Conservation (phyloP, 2,888 invertebrate genomes). For the Cephonodes hylas region DNA sequence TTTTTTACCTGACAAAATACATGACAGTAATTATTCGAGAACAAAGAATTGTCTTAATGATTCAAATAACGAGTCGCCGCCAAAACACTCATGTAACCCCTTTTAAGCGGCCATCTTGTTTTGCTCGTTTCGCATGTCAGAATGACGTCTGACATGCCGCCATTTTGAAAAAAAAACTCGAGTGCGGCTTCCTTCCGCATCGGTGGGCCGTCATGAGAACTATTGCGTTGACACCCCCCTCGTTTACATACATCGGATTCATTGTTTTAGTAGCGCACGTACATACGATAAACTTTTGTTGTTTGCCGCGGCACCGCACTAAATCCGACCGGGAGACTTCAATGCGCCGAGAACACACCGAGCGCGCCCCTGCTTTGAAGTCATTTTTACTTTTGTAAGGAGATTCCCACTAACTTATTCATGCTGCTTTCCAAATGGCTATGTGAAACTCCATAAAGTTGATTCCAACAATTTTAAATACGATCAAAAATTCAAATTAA, state of each 20-base stretch:
- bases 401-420: constrained; percentile 21
- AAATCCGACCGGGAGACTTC: constrained; percentile 47
- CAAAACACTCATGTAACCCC: constrained; percentile 53
- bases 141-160: constrained; percentile 73
- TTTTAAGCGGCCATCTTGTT: constrained; percentile 70
- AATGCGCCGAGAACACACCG: constrained; percentile 39
- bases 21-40: constrained; percentile 9
- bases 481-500: background rate
- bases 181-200: constrained; percentile 79
- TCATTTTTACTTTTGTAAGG: constrained; percentile 24
- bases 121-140: constrained; percentile 64
- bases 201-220: constrained; percentile 75
- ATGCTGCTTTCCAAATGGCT: constrained; percentile 22
- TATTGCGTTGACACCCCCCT: constrained; percentile 74
- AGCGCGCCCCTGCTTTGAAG: constrained; percentile 34
- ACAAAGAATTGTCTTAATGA: constrained; percentile 11
- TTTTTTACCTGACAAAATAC: constrained; percentile 2
- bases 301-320: constrained; percentile 53
- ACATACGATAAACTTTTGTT: constrained; percentile 73
- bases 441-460: constrained; percentile 4
- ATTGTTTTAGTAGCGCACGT: constrained; percentile 73
- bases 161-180: constrained; percentile 77
- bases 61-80: constrained; percentile 31
- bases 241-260: constrained; percentile 76
- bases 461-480: background rate